phyloP scores from a whole-genome alignment of 2,113 vertebrate genomes.

The Raphicerus campestris region DNA sequence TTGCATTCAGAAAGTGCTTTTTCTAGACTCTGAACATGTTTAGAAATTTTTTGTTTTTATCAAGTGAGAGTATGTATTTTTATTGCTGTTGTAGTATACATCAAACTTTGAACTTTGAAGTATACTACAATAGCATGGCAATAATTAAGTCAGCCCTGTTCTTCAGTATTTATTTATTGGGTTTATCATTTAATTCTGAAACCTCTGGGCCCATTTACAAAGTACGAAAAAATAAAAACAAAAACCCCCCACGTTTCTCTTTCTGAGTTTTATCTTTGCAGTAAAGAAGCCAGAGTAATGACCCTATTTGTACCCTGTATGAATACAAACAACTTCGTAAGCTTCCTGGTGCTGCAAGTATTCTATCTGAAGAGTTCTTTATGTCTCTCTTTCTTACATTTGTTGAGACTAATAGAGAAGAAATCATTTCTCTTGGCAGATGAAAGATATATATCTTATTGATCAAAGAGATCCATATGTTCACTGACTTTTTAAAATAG shows the following conservation, averaged over 20 bases:
- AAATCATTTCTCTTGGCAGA: not conserved
- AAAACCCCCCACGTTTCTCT: not conserved
- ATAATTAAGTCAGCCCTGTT: not conserved
- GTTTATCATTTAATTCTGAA: conserved; percentile 42
- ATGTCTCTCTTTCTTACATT: not conserved
- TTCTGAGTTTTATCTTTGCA: not conserved
- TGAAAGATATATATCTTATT: not conserved
- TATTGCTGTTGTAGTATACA: not conserved
- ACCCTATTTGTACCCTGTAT: not conserved
- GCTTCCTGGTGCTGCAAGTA: not conserved
- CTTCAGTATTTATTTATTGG: not conserved
- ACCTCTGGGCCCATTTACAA: not conserved
- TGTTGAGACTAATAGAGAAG: not conserved
- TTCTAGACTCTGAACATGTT: not conserved
- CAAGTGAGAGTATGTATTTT: not conserved
- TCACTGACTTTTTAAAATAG: not conserved
- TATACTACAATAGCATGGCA: not conserved
- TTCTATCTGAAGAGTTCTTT: not conserved
- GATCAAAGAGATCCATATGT: not conserved
- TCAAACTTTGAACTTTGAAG: not conserved
- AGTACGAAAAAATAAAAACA: not conserved
- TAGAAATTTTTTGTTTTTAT: not conserved
- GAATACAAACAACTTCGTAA: not conserved
- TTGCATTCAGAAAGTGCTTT: not conserved
- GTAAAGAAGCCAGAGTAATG: not conserved